phyloP scores from a whole-genome alignment of 2,113 vertebrate genomes.

The Helogale parvula region DNA sequence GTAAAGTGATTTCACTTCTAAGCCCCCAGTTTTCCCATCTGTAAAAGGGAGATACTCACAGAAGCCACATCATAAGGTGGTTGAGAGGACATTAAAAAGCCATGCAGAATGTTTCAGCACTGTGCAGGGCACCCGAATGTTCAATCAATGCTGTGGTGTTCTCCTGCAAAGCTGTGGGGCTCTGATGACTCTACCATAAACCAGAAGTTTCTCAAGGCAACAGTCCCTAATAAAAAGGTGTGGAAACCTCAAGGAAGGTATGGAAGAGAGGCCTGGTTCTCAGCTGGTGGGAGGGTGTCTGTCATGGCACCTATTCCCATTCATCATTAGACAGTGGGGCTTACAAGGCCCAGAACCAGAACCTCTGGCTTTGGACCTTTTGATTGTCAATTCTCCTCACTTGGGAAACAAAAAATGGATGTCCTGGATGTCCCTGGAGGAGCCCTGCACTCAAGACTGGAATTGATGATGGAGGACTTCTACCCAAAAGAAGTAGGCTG shows the following conservation, averaged over 20 bases:
- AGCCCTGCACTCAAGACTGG: neutral
- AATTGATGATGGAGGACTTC: neutral
- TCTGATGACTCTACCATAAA: neutral
- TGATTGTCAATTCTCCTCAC: neutral
- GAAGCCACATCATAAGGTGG: neutral
- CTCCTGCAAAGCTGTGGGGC: neutral
- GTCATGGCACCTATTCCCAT: neutral
- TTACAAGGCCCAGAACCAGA: neutral
- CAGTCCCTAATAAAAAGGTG: neutral
- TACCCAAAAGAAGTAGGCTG: neutral
- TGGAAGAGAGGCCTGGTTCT: neutral
- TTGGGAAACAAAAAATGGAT: neutral
- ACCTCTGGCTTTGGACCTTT: neutral
- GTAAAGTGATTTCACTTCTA: conserved; percentile 1
- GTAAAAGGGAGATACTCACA: neutral
- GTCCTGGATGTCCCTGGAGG: neutral
- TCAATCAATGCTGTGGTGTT: neutral
- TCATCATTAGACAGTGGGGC: neutral
- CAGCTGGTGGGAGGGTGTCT: neutral
- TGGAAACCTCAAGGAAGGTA: neutral
- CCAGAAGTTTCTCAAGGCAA: conserved; percentile 6
- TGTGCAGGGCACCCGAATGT: neutral
- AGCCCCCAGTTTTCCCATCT: neutral
- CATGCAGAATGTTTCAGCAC: neutral
- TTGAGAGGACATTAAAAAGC: neutral